Percentiles rank a stretch among this genome's conserved stretches.
These are phyloP conservation scores for Gobiocypris rarus DNA, from an alignment of 2,113 vertebrate species.

Conservation along the genomic window DNA sequence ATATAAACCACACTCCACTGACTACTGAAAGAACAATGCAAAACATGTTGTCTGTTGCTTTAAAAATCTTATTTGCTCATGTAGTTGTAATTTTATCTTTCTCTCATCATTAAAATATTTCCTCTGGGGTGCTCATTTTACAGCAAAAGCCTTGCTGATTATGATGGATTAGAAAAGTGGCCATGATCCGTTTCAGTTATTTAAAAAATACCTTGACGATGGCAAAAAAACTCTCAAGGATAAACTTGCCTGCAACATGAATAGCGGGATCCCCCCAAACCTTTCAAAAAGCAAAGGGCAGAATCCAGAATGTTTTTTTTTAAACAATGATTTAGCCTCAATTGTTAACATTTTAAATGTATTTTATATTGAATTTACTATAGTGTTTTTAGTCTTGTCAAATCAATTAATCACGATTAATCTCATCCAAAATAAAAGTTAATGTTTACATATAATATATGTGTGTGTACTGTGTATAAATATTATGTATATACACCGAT, in stretches of 20 bases:
- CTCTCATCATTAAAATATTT: not conserved
- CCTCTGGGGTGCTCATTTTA: not conserved
- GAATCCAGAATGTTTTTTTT: not conserved
- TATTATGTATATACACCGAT: too few relatives aligned
- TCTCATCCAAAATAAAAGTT: too few relatives aligned
- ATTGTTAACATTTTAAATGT: not conserved
- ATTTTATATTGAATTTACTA: too few relatives aligned
- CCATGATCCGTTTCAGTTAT: conserved; percentile 11
- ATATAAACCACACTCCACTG: not conserved
- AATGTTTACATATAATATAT: too few relatives aligned
- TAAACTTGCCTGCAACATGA: conserved; percentile 8
- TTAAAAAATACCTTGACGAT: conserved; percentile 4
- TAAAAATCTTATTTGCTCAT: not conserved
- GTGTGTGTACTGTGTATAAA: too few relatives aligned
- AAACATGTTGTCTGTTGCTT: not conserved
- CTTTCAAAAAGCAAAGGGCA: not conserved
- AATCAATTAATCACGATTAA: too few relatives aligned
- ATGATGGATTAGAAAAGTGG: conserved; percentile 7
- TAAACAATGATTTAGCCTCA: not conserved
- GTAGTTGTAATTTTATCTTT: conserved; percentile 3
- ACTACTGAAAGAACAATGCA: not conserved
- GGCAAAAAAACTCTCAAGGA: conserved; percentile 19
- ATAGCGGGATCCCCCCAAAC: conserved; percentile 14
- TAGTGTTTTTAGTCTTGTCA: too few relatives aligned
- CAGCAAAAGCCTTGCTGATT: conserved; percentile 9